Evolutionary conservation across 2,888 invertebrate genomes (phyloP), one percentile per base, ranked within the genome.

Genomic region (Carabus problematicus): DNA sequence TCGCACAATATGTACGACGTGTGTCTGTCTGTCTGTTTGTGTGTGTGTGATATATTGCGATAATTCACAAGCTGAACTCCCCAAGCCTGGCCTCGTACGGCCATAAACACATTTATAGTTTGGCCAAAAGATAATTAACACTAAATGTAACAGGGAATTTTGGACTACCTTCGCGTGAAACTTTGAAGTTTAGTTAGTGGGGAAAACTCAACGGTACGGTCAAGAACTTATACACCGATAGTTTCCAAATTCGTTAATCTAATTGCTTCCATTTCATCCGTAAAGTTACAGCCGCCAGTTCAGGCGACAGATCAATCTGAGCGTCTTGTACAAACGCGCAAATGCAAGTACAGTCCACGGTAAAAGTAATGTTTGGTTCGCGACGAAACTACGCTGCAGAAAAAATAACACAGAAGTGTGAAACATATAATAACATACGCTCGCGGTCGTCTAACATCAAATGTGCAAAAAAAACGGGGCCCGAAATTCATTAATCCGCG

Each of bases 101-200:
- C 80, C 81, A 80, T 82, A 81, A 82, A 82, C 76, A 78, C 80
- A 81, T 82, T 81, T 81, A 79, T 79, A 80, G 78, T n/a, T 79
- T 78, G 79, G 78, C 78, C 79, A 77, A 77, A 79, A 82, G 80
- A 81, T 81, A 82, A 82, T 82, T 79, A 80, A 79, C 79, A 79
- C 77, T 80, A 82, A 80, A 81, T 81, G 81, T 80, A 78, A 78
- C 77, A 75, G 79, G 80, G 79, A 80, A 77, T 80, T 77, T 75
- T 79, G 78, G n/a, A 79, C 78, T 79, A 52, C 52, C 52, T 77
- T 75, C 74, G 75, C 75, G 77, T 74, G 75, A 72, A 75, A 77
- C 75, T 77, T 77, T 76, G 16, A 18, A 16, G 39, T n/a, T n/a
- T n/a, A 11, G 45, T 66, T 59, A 63, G 63, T 63, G 52, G 14